phyloP scores from a whole-genome alignment of 1,140 invertebrate species.

The Heliconius congener region DNA sequence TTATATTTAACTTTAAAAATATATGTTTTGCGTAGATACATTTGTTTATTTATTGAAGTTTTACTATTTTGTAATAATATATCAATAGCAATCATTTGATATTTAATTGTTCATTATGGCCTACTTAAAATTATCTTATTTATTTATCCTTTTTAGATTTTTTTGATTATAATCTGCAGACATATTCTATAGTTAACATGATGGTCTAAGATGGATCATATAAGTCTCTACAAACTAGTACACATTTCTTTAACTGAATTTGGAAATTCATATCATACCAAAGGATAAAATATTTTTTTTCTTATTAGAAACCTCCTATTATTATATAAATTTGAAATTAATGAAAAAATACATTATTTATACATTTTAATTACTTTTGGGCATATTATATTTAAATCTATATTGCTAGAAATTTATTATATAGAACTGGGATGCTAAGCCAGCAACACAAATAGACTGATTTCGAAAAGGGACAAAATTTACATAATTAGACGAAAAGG shows the following conservation, averaged over 20 bases:
- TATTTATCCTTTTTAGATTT: too few species aligned
- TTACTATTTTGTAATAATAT: not conserved
- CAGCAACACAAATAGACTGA: slow-evolving; percentile 19
- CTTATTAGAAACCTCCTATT: too few species aligned
- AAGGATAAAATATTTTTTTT: too few species aligned
- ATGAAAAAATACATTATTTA: not conserved
- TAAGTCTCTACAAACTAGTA: not conserved
- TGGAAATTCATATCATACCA: not conserved
- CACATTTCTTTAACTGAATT: not conserved
- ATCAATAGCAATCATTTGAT: too few species aligned
- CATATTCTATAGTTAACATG: not conserved
- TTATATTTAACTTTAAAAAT: too few species aligned
- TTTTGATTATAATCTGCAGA: not conserved
- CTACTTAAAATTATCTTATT: too few species aligned
- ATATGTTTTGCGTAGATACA: not conserved
- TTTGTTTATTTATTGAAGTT: not conserved
- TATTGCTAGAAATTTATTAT: slow-evolving; percentile 1
- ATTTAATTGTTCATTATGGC: too few species aligned
- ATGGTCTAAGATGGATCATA: not conserved
- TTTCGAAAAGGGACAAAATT: slow-evolving; percentile 35
- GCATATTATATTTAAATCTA: not conserved
- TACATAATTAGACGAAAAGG: slow-evolving; percentile 50
- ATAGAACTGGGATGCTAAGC: slow-evolving; percentile 11
- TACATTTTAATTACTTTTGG: not conserved
- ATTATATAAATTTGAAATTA: too few species aligned